phyloP scores from a whole-genome alignment of 92 coral and sea anemone genomes.

The Blastomussa wellsi region DNA sequence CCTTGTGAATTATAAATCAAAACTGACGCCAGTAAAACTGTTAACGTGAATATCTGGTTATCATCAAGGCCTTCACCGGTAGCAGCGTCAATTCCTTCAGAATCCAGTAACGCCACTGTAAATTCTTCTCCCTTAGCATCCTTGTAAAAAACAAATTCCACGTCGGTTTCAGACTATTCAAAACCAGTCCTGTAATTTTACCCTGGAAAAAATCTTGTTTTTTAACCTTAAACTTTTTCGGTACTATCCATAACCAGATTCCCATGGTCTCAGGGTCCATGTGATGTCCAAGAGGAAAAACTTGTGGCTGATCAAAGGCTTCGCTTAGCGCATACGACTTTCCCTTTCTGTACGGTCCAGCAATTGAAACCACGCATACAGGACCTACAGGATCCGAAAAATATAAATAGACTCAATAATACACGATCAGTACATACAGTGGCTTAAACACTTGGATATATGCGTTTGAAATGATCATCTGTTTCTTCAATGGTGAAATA shows the following conservation, averaged over 20 bases:
- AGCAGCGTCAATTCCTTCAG: constrained; percentile 75
- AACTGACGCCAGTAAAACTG: constrained; percentile 72
- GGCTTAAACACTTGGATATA: too few relatives aligned
- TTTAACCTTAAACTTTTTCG: constrained; percentile 41
- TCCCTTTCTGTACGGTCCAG: constrained; percentile 28
- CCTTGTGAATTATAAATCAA: constrained; percentile 74
- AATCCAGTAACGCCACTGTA: constrained; percentile 75
- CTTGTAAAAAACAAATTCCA: neutral
- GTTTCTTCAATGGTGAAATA: too few relatives aligned
- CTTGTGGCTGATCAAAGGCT: constrained; percentile 12
- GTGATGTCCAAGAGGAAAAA: constrained; percentile 72
- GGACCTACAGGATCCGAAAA: constrained; percentile 15
- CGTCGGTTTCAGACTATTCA: neutral
- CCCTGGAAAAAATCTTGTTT: too few relatives aligned
- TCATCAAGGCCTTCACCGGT: constrained; percentile 53
- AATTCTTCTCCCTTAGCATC: constrained; percentile 62
- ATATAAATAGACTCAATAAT: neutral
- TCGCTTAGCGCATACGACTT: constrained; percentile 23
- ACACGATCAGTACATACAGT: too few relatives aligned
- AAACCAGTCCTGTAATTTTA: neutral
- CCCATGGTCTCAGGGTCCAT: constrained; percentile 84
- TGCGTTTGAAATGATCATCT: too few relatives aligned
- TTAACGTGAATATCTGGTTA: constrained; percentile 66
- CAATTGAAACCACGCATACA: constrained; percentile 33
- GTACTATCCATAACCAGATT: constrained; percentile 78